A percentile compares a stretch with the other conserved stretches of the same genome.
phyloP scores from a whole-genome alignment of 2,113 vertebrate genomes.

The Campylorhamphus procurvoides region DNA sequence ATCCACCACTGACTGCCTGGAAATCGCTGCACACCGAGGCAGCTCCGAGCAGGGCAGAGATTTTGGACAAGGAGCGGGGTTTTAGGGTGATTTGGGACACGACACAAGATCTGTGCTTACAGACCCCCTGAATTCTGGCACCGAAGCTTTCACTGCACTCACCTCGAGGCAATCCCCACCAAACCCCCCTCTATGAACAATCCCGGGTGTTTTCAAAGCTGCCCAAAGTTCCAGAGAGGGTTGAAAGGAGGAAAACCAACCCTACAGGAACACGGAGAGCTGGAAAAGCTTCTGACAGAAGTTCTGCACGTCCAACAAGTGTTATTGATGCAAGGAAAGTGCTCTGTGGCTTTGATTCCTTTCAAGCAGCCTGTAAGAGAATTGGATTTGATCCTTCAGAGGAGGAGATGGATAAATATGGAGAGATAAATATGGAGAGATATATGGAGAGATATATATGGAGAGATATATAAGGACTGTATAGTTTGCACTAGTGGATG shows the following conservation, averaged over 20 bases:
- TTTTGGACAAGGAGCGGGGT: neutral
- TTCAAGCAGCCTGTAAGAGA: neutral
- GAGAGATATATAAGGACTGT: neutral
- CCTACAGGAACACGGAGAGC: neutral
- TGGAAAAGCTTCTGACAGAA: neutral
- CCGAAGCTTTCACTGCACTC: neutral
- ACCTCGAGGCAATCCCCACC: neutral
- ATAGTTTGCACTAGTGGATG: neutral
- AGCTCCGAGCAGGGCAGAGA: neutral
- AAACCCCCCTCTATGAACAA: neutral
- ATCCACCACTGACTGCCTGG: neutral
- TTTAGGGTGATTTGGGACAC: neutral
- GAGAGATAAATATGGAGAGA: neutral
- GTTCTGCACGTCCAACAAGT: neutral
- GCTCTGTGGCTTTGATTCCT: neutral
- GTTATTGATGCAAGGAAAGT: fast-evolving
- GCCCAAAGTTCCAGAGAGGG: no score
- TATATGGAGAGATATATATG: neutral
- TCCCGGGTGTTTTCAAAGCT: neutral
- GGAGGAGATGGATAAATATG: neutral
- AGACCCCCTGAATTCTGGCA: neutral
- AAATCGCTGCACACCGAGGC: neutral
- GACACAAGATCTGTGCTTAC: no score
- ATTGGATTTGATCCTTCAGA: neutral
- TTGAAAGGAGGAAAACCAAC: neutral